Base-by-base conservation (phyloP, 2,888 invertebrate genomes). In the Hypercompe scribonia region DNA sequence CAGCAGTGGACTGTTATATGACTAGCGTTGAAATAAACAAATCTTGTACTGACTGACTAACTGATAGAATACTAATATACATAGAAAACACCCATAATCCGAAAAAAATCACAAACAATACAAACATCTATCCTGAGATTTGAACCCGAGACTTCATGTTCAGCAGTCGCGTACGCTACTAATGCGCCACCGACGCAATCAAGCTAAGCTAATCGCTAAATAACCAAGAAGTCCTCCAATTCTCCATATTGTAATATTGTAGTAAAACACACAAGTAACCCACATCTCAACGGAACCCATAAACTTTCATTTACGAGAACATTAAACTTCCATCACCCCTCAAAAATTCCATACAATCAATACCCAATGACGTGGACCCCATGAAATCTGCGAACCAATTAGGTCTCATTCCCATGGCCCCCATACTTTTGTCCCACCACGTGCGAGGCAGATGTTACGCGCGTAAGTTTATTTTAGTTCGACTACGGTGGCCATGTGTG, bases 391-490 rank as follows among this genome's bases (percentile, higher is more conserved):
- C 79, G 79, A 76, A 63, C 77, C 85, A 85, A 84, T 83, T 80
- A 81, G 63, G 73, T 76, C 63, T 65, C 76, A 71, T 85, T 84
- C 79, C 87, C 88, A 86, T 83, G 79, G 81, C 90, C 88, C 83
- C 88, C 82, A 89, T 78, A 77, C 78, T 76, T 89, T 88, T 86
- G 82, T 85, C 71, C 66, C 74, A 84, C 90, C 93, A 93, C 93
- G 93, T 93, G 93, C 89, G 89, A 72, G 83, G 86, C 93, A 93
- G 93, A 93, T 93, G 91, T 78, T 68, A 34, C 65, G 88, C 86
- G 88, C 87, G 65, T 58, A 87, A 87, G 90, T 90, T 86, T 88
- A 87, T 89, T 89, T 89, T 88, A 81, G 86, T 79, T 50, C 24
- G 13, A 58, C 65, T 68, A 71, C 13, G 13, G 74, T 69, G 66